phyloP scores from a whole-genome alignment of 2,888 invertebrate species.

The Platycheirus rosarum region DNA sequence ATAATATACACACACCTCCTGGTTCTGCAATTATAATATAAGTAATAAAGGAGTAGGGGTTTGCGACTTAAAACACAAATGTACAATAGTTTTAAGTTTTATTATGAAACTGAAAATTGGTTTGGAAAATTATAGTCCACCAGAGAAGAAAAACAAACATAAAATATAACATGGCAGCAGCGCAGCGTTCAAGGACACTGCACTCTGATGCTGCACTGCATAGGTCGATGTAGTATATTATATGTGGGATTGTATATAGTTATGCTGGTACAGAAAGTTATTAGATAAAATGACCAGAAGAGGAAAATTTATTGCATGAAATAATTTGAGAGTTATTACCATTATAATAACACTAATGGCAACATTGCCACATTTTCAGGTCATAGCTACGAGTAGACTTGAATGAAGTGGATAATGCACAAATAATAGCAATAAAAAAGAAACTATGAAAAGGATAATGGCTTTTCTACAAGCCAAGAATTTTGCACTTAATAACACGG shows the following conservation, averaged over 20 bases:
- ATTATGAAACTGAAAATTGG: slow-evolving; percentile 67
- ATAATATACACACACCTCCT: not conserved
- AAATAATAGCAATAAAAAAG: no score
- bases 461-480: slow-evolving; percentile 1
- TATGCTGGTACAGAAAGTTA: slow-evolving; percentile 47
- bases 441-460: slow-evolving; percentile 10
- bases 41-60: slow-evolving; percentile 51
- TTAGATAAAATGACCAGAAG: slow-evolving; percentile 65
- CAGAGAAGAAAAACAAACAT: slow-evolving; percentile 18
- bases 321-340: slow-evolving; percentile 73
- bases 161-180: no score
- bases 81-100: slow-evolving; percentile 72
- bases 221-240: not conserved
- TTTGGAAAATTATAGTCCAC: slow-evolving; percentile 54
- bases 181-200: not conserved
- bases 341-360: slow-evolving; percentile 68
- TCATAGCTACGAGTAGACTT: slow-evolving; percentile 15
- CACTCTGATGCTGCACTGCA: not conserved
- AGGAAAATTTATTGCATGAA: slow-evolving; percentile 65
- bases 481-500: not conserved
- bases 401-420: slow-evolving; percentile 41
- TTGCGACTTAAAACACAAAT: slow-evolving; percentile 67
- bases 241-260: no score
- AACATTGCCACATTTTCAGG: slow-evolving; percentile 69
- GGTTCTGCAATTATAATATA: slow-evolving; percentile 66